phyloP scores from a whole-genome alignment of 92 coral and sea anemone genomes.

The Actinostola sp. region DNA sequence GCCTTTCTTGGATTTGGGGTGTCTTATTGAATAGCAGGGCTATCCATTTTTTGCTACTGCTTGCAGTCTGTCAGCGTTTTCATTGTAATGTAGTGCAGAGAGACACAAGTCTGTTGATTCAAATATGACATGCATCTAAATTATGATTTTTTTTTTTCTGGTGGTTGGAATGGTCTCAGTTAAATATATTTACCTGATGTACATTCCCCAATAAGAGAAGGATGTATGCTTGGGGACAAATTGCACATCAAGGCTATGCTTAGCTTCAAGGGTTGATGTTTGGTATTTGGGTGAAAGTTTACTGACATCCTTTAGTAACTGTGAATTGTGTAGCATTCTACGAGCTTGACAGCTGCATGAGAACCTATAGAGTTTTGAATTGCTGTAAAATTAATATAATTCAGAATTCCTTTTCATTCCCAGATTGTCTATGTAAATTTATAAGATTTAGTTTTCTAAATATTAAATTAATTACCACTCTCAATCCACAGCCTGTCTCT shows the following conservation, averaged over 20 bases:
- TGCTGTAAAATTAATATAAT: not conserved
- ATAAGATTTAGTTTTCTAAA: not conserved
- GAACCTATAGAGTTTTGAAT: conserved; percentile 3
- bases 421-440: not conserved
- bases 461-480: conserved; percentile 31
- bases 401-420: not conserved
- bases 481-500: conserved; percentile 39
- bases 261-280: conserved; percentile 38
- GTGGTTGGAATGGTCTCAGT: too few relatives aligned
- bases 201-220: conserved; percentile 55
- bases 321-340: conserved; percentile 12
- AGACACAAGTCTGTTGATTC: conserved; percentile 32
- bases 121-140: not conserved
- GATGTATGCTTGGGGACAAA: conserved; percentile 39
- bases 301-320: conserved; percentile 21
- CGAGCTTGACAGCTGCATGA: conserved; percentile 13
- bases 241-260: conserved; percentile 31
- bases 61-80: conserved; percentile 64
- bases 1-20: conserved; percentile 57
- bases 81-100: conserved; percentile 61
- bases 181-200: conserved; percentile 19
- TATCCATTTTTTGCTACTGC: conserved; percentile 51
- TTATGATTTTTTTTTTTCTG: not conserved
- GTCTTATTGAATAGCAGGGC: conserved; percentile 39
- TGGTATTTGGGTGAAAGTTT: conserved; percentile 40